These are phyloP conservation scores for Dynastes maya DNA, from an alignment of 2,888 invertebrate species.

Conservation along the genomic window DNA sequence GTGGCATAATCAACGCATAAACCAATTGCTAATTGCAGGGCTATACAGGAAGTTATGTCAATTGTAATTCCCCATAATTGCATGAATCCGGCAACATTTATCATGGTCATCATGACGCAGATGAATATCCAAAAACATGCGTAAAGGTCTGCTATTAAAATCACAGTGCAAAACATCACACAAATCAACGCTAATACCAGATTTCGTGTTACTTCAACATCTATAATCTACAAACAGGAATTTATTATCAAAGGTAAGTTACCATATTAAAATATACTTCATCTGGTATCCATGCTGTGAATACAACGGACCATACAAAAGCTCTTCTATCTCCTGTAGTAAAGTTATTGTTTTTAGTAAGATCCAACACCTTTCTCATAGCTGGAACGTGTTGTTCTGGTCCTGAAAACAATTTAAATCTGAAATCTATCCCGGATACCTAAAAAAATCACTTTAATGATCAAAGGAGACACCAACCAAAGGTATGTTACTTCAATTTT, in stretches of 20 bases:
- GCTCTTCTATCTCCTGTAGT: conserved; percentile 76
- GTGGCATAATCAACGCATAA: conserved; percentile 89
- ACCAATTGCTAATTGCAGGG: conserved; percentile 85
- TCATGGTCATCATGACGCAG: conserved; percentile 82
- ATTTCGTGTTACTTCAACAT: conserved; percentile 83
- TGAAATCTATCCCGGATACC: conserved; percentile 78
- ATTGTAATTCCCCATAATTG: conserved; percentile 87
- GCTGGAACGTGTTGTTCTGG: conserved; percentile 82
- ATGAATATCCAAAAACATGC: conserved; percentile 86
- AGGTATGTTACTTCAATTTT: conserved; percentile 71
- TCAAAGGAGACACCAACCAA: neutral
- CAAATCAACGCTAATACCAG: conserved; percentile 82
- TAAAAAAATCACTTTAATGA: conserved; percentile 59
- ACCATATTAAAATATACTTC: conserved; percentile 71
- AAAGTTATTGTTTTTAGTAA: conserved; percentile 75
- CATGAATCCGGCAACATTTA: conserved; percentile 85
- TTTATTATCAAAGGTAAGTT: conserved; percentile 54
- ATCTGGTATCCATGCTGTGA: conserved; percentile 85
- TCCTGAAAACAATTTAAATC: conserved; percentile 75
- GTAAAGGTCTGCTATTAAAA: conserved; percentile 83
- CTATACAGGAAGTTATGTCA: conserved; percentile 87
- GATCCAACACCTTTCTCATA: conserved; percentile 77
- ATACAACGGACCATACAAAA: conserved; percentile 79
- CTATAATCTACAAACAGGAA: conserved; percentile 73
- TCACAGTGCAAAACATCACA: conserved; percentile 84